Evolutionary conservation across 2,797 vertebrate genomes (phyloP).

Genomic region (Avahi laniger): DNA sequence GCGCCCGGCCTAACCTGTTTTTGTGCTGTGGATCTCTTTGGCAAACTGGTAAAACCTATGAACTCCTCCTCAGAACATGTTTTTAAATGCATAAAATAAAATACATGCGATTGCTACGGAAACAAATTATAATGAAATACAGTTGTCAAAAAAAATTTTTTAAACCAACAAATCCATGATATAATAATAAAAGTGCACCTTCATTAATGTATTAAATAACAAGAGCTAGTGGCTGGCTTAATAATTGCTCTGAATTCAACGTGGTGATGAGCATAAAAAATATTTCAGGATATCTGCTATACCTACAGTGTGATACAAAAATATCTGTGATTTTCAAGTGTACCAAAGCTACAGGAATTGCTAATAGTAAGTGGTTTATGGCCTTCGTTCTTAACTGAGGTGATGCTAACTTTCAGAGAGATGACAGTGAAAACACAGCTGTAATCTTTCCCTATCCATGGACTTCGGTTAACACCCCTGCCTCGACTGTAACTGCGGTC

Average conservation of each 20-base stretch:
- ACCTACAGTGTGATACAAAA: neutral
- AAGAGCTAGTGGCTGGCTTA: neutral
- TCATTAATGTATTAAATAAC: constrained; percentile 46
- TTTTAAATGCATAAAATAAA: neutral
- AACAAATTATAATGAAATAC: constrained; percentile 4
- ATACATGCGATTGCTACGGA: neutral
- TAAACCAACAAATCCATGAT: neutral
- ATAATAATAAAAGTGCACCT: constrained; percentile 7
- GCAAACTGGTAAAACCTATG: neutral
- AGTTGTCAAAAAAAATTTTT: neutral
- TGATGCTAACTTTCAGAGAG: neutral
- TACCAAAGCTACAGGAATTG: neutral
- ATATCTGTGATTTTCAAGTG: constrained; percentile 30
- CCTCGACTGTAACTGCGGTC: neutral
- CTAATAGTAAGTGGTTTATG: neutral
- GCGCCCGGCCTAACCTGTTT: neutral
- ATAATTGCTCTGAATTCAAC: neutral
- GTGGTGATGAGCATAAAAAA: neutral
- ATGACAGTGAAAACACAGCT: neutral
- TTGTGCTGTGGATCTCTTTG: neutral
- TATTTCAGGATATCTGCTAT: neutral
- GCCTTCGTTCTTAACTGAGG: neutral
- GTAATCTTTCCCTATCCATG: neutral
- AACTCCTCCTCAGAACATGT: neutral
- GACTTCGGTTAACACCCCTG: neutral